Evolutionary conservation across 2,888 invertebrate genomes (phyloP), one percentile per base, ranked within the genome.

Genomic region (Caenorhabditis sp.): DNA sequence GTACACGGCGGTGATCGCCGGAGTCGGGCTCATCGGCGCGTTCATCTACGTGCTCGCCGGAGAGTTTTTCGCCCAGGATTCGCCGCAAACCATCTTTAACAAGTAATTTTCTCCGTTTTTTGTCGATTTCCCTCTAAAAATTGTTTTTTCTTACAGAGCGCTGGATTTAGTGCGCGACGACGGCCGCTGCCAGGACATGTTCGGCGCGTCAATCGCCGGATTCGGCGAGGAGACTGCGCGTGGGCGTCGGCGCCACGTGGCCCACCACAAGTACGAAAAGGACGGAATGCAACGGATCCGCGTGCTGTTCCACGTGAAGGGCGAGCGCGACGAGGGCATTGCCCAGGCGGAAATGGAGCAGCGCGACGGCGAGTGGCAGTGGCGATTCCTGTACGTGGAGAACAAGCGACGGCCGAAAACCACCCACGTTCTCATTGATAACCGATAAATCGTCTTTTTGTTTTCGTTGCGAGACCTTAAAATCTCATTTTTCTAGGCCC

Each of bases 261-360:
- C 85, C 2, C 73, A 80, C 53, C 85, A 85, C 62, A 80, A 79
- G 43, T 83, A 83, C 70, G 78, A 82, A 39, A 85, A 85, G 56
- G 87, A 87, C 55, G 88, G 87, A 9, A 65, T 83, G 58, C 81
- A 86, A 56, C 65, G 88, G 15, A 80, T 88, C 50, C 80, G 88
- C 17, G 82, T 88, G 24, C 78, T 86, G 48, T 87, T 86, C 61
- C 87, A 86, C 56, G 52, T 87, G 22, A 85, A 87, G 76, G 87
- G 87, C 13, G 83, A 81, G 9, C 79, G 83, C 9, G 82, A 77
- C 58, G 80, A 84, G 52, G 88, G 88, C 30, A 80, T 78, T 9
- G 86, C 84, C 26, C 84, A 81, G 48, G 86, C 82, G 1, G 88
- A 88, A 65, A 83, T 87, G 76, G 87, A 80, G 39, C 79, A 86